phyloP scores from a whole-genome alignment of 64 coral and sea anemone species.

The Stichodactyla helianthus region DNA sequence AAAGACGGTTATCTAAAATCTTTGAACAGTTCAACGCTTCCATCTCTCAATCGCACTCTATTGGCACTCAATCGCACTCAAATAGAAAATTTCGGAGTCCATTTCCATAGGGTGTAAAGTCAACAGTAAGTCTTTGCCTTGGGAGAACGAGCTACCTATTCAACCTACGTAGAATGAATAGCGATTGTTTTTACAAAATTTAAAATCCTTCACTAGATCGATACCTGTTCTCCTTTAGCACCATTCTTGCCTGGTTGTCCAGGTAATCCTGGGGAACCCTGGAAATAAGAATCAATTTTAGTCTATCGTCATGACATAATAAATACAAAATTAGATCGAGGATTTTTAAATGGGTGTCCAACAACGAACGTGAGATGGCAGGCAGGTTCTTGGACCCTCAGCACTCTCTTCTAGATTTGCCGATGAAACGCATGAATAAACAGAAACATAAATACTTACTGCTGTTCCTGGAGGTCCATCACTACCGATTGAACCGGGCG shows the following conservation, averaged over 20 bases:
- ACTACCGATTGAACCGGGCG: conserved; percentile 5
- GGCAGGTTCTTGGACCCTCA: too few relatives aligned
- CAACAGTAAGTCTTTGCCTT: too few relatives aligned
- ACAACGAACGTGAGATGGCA: too few relatives aligned
- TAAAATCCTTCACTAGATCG: background rate
- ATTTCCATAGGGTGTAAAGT: too few relatives aligned
- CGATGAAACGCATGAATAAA: too few relatives aligned
- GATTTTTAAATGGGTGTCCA: too few relatives aligned
- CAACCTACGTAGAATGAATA: too few relatives aligned
- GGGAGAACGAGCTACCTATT: too few relatives aligned
- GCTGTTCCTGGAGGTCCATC: conserved; percentile 31
- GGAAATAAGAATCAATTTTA: background rate
- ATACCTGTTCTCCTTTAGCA: conserved; percentile 39
- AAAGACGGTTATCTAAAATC: background rate
- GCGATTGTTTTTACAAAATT: background rate
- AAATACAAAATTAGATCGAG: too few relatives aligned
- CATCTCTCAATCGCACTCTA: background rate
- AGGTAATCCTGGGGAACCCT: conserved; percentile 19
- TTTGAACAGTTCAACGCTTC: background rate
- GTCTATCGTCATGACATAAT: background rate
- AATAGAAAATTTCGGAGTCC: background rate
- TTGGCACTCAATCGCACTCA: background rate
- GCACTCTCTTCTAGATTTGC: too few relatives aligned
- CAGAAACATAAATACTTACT: conserved; percentile 2
- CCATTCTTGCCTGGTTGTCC: conserved; percentile 39